A percentile compares a stretch with the other conserved stretches of the same genome.
These are phyloP conservation scores for Leontocebus nigricollis DNA, from an alignment of 2,797 vertebrate genomes.

Conservation along the genomic window DNA sequence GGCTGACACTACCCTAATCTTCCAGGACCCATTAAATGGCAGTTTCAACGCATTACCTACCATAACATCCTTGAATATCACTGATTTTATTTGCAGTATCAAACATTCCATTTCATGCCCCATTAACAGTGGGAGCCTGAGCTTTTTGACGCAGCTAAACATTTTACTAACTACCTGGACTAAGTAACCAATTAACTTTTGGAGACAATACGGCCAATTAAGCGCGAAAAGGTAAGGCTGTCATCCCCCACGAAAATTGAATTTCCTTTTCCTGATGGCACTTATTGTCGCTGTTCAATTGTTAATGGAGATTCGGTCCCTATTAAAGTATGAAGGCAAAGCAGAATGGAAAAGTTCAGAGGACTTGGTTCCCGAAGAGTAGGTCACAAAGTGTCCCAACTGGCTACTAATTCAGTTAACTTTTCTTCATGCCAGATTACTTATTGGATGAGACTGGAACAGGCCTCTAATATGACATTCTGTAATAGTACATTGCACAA, in stretches of 20 bases:
- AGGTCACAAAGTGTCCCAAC: constrained; percentile 85
- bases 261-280: constrained; percentile 89
- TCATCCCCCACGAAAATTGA: constrained; percentile 93
- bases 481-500: constrained; percentile 57
- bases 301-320: constrained; percentile 88
- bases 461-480: constrained; percentile 65
- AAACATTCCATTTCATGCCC: constrained; percentile 99
- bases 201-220: constrained; percentile 99
- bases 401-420: constrained; percentile 85
- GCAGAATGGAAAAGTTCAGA: constrained; percentile 86
- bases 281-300: constrained; percentile 85
- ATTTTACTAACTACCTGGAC: constrained; percentile 99
- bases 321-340: constrained; percentile 88
- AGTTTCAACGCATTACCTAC: constrained; percentile 99
- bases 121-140: constrained; percentile 99
- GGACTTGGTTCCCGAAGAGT: constrained; percentile 86
- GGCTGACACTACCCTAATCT: constrained; percentile 99
- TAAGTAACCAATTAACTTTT: constrained; percentile 99
- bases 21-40: constrained; percentile 99
- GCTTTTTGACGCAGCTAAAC: constrained; percentile 99
- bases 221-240: constrained; percentile 99
- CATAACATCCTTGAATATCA: constrained; percentile 99
- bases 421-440: constrained; percentile 83
- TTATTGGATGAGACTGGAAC: constrained; percentile 64
- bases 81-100: constrained; percentile 99